phyloP scores from a whole-genome alignment of 1,140 invertebrate species.

The Paraescarpia echinospica region DNA sequence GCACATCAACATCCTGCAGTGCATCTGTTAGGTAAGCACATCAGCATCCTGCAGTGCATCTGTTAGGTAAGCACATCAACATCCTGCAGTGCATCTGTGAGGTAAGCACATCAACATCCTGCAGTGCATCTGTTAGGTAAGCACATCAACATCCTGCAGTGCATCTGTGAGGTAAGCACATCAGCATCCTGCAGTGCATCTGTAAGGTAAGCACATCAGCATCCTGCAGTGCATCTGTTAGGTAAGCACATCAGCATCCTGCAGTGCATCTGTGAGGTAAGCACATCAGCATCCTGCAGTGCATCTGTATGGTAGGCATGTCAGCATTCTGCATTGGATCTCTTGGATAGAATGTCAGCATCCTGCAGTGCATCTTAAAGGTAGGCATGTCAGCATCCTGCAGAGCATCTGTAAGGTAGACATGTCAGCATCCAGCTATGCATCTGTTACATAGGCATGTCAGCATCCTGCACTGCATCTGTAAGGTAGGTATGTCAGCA shows the following conservation, averaged over 20 bases:
- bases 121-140: too few relatives aligned
- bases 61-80: too few relatives aligned
- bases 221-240: constrained; percentile 98
- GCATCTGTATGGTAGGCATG: constrained; percentile 86
- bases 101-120: constrained; percentile 59
- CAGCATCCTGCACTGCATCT: too few relatives aligned
- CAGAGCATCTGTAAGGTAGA: too few relatives aligned
- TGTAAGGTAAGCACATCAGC: too few relatives aligned
- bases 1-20: constrained; percentile 90
- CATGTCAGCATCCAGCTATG: too few relatives aligned
- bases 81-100: constrained; percentile 98
- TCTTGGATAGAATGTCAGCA: too few relatives aligned
- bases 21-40: constrained; percentile 86
- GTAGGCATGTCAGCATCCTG: constrained; percentile 58
- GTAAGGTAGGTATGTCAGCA: too few relatives aligned
- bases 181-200: not conserved
- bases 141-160: constrained; percentile 90
- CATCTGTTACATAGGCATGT: too few relatives aligned
- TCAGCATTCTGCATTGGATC: not conserved
- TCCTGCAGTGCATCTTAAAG: constrained; percentile 97
- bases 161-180: constrained; percentile 86
- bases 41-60: not conserved
- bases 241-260: constrained; percentile 59
- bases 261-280: too few relatives aligned
- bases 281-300: constrained; percentile 90